Conservation (phyloP, 2,888 invertebrate genomes). For the Leptinotarsa tumamoca region DNA sequence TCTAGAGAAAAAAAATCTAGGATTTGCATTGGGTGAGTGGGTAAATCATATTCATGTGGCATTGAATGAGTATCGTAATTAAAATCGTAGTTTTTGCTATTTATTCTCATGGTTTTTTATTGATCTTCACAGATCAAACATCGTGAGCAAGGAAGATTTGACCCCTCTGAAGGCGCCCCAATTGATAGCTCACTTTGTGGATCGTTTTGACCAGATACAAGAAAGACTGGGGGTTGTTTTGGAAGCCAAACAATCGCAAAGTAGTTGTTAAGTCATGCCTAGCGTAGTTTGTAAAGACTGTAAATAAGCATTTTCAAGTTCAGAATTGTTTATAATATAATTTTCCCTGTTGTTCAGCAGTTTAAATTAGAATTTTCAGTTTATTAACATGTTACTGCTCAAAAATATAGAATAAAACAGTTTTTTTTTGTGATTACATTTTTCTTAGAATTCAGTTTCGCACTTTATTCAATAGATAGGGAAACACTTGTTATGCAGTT, state of each 20-base stretch:
- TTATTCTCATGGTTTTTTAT: not conserved
- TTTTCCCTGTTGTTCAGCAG: not conserved
- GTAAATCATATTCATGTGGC: not conserved
- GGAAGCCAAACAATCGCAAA: constrained; percentile 34
- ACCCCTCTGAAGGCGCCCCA: constrained; percentile 58
- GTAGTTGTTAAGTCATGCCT: not conserved
- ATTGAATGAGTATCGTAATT: not conserved
- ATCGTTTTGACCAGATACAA: constrained; percentile 63
- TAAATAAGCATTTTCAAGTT: not conserved
- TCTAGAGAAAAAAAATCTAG: constrained; percentile 51
- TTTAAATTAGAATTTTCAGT: not conserved
- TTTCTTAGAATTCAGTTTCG: too few relatives aligned
- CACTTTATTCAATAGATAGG: too few relatives aligned
- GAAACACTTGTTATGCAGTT: too few relatives aligned
- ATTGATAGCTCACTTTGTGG: constrained; percentile 60
- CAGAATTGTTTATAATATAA: too few relatives aligned
- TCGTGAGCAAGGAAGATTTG: constrained; percentile 46
- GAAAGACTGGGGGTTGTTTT: constrained; percentile 56
- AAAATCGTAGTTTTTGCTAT: not conserved
- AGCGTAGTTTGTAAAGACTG: not conserved
- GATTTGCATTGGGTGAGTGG: constrained; percentile 35
- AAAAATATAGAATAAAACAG: too few relatives aligned
- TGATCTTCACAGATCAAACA: constrained; percentile 41
- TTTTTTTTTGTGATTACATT: too few relatives aligned
- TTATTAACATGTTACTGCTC: not conserved